These are phyloP conservation scores for Sarotherodon lohbergeri DNA, from an alignment of 2,113 vertebrate species.

Conservation along the genomic window DNA sequence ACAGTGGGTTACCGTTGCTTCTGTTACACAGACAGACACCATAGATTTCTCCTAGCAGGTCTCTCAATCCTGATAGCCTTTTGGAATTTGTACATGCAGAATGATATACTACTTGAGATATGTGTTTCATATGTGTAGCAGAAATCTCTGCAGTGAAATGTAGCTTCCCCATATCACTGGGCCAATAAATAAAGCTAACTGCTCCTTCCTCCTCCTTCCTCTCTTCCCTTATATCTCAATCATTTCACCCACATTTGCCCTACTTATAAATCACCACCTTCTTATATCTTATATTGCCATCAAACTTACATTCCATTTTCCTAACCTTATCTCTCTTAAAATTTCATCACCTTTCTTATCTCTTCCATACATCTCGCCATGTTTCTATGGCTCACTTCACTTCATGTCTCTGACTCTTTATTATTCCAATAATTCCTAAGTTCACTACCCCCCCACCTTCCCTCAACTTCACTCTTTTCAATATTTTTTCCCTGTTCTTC, in stretches of 20 bases:
- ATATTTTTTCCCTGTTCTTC: neutral
- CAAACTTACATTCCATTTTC: neutral
- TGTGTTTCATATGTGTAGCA: neutral
- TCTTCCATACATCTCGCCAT: neutral
- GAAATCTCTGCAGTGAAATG: neutral
- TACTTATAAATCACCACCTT: neutral
- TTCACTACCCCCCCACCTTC: neutral
- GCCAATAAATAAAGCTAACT: neutral
- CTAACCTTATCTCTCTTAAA: neutral
- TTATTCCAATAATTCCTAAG: neutral
- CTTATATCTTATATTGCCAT: neutral
- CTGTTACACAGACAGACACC: neutral
- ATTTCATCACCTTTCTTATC: neutral
- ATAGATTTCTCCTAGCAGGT: neutral
- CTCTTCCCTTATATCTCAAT: neutral
- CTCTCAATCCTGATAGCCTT: neutral
- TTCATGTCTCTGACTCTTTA: neutral
- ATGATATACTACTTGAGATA: neutral
- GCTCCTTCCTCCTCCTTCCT: neutral
- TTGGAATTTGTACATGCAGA: neutral
- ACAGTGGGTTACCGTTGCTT: neutral
- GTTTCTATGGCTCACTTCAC: neutral
- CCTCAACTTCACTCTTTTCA: neutral
- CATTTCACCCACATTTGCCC: neutral
- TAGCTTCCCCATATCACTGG: neutral